Evolutionary conservation across 2,888 invertebrate species (phyloP).

Genomic region (Drosophila mercatorum): DNA sequence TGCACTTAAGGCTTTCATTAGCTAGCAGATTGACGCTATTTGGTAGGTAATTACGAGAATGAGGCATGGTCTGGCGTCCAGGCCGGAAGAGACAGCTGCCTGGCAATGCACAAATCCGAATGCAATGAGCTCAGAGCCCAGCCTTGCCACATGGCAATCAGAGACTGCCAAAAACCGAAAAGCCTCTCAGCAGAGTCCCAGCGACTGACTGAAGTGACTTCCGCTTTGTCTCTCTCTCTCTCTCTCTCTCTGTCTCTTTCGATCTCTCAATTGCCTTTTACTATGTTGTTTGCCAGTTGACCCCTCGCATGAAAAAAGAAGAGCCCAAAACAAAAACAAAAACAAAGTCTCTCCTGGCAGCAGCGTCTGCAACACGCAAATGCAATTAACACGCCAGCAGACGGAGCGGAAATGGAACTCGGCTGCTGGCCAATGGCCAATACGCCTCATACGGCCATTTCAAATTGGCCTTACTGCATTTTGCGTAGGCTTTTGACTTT

Average conservation of each 20-base stretch:
- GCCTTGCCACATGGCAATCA: slow-evolving; percentile 46
- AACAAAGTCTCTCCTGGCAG: slow-evolving; percentile 26
- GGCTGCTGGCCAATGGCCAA: slow-evolving; percentile 37
- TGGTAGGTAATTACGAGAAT: slow-evolving; percentile 69
- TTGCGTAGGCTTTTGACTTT: slow-evolving; percentile 21
- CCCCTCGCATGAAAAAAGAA: slow-evolving; percentile 35
- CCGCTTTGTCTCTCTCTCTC: slow-evolving; percentile 39
- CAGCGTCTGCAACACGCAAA: slow-evolving; percentile 76
- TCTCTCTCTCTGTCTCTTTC: slow-evolving; percentile 26
- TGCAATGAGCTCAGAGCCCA: slow-evolving; percentile 50
- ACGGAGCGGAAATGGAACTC: slow-evolving; percentile 73
- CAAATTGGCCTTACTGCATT: slow-evolving; percentile 36
- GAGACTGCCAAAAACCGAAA: slow-evolving; percentile 15
- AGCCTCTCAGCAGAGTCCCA: background rate
- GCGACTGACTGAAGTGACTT: slow-evolving; percentile 65
- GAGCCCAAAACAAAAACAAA: slow-evolving; percentile 42
- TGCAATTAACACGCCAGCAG: slow-evolving; percentile 80
- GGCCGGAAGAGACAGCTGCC: slow-evolving; percentile 54
- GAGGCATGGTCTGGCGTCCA: slow-evolving; percentile 10
- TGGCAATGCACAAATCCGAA: slow-evolving; percentile 52
- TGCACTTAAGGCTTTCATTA: slow-evolving; percentile 79
- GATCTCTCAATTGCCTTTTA: slow-evolving; percentile 64
- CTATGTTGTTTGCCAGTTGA: slow-evolving; percentile 69
- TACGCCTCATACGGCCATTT: slow-evolving; percentile 28
- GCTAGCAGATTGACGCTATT: slow-evolving; percentile 74